Percentiles rank a stretch among this genome's conserved stretches.
Conservation (phyloP, 2,113 vertebrate species). For the Nothoprocta pentlandii region DNA sequence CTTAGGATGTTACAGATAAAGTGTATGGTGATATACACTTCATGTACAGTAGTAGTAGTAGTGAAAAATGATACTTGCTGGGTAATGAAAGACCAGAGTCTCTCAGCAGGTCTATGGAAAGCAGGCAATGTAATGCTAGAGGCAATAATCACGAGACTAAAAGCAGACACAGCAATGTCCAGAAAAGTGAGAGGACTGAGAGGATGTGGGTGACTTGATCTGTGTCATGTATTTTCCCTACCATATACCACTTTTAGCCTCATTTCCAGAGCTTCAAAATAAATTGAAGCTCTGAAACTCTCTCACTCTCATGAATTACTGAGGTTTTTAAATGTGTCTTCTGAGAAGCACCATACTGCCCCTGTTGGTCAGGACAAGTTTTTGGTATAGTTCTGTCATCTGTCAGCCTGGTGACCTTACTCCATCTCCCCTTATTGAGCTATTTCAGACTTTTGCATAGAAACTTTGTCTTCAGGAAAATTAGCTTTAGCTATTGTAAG, state of each 20-base stretch:
- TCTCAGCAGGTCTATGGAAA: not conserved
- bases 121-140: not conserved
- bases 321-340: not conserved
- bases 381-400: not conserved
- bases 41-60: too few relatives aligned
- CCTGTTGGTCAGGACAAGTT: not conserved
- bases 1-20: rapidly evolving
- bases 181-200: not conserved
- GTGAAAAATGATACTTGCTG: not conserved
- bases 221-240: not conserved
- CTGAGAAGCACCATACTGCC: not conserved
- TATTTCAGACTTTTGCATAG: not conserved
- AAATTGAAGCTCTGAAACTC: not conserved
- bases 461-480: not conserved
- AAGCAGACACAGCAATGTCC: rapidly evolving
- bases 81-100: not conserved
- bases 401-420: not conserved
- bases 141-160: not conserved
- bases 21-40: not conserved
- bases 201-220: not conserved
- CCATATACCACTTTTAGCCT: not conserved
- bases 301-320: not conserved
- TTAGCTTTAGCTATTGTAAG: not conserved
- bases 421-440: not conserved
- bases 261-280: not conserved